Percentiles rank a stretch among this genome's conserved stretches.
phyloP scores from a whole-genome alignment of 2,113 vertebrate species.

The Xenopus tropicalis region DNA sequence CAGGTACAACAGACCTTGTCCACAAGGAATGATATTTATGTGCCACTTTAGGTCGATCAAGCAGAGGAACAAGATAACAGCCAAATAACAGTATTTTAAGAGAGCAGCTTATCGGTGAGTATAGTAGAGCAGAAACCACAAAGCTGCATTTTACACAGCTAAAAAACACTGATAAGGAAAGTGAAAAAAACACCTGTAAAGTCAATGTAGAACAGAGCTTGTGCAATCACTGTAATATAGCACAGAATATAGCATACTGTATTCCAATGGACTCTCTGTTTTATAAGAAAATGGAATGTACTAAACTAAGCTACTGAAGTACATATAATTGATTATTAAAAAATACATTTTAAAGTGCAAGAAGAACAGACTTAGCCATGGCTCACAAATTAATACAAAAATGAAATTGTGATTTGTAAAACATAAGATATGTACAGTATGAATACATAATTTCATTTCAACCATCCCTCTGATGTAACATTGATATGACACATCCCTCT shows the following conservation, averaged over 20 bases:
- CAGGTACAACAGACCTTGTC: slow-evolving; percentile 32
- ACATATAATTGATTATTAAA: too few species aligned
- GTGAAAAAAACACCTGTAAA: slow-evolving; percentile 4
- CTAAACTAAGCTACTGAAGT: too few species aligned
- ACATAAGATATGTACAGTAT: too few species aligned
- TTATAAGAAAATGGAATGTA: too few species aligned
- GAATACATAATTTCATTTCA: too few species aligned
- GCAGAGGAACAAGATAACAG: slow-evolving; percentile 41
- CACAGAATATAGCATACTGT: slow-evolving; percentile 4
- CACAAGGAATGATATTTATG: slow-evolving; percentile 34
- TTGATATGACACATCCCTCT: too few species aligned
- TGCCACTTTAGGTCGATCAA: slow-evolving; percentile 39
- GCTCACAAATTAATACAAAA: too few species aligned
- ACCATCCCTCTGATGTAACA: too few species aligned
- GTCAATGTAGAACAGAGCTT: not conserved
- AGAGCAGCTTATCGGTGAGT: slow-evolving; percentile 12
- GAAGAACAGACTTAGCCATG: too few species aligned
- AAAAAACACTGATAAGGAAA: slow-evolving; percentile 13
- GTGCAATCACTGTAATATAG: slow-evolving; percentile 18
- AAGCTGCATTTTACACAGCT: slow-evolving; percentile 9
- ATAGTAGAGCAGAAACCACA: slow-evolving; percentile 19
- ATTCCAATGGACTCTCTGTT: not conserved
- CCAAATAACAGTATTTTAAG: slow-evolving; percentile 37
- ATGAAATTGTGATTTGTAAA: too few species aligned
- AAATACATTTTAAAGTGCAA: too few species aligned